Evolutionary conservation across 2,113 vertebrate genomes (phyloP).

Genomic region (Indicator maculatus): DNA sequence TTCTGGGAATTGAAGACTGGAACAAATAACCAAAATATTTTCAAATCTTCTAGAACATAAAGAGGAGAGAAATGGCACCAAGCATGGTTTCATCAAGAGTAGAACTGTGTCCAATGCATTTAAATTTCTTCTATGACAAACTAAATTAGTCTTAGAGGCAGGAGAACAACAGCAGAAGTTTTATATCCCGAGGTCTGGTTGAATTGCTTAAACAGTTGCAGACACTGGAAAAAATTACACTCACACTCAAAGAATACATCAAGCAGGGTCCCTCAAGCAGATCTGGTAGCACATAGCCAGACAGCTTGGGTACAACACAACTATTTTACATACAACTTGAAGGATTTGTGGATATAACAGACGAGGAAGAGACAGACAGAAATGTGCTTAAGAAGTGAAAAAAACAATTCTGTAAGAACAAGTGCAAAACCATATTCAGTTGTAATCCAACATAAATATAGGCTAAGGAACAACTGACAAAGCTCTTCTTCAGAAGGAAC

Average conservation of each 20-base stretch:
- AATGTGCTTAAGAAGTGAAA: neutral
- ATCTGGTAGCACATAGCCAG: neutral
- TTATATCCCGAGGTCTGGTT: neutral
- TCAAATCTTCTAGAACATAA: neutral
- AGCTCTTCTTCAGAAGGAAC: neutral
- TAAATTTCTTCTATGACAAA: neutral
- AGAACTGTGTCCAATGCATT: slow-evolving; percentile 23
- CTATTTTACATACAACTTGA: neutral
- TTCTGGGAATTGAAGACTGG: neutral
- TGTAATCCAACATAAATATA: neutral
- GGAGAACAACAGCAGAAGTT: neutral
- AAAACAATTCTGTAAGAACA: neutral
- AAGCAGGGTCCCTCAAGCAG: neutral
- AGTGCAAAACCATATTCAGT: neutral
- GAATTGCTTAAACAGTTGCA: neutral
- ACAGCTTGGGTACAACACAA: neutral
- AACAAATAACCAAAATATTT: slow-evolving; percentile 34
- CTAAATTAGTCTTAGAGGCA: neutral
- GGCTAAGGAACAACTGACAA: neutral
- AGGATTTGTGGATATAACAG: neutral
- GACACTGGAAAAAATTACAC: neutral
- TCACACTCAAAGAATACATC: neutral
- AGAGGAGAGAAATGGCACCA: neutral
- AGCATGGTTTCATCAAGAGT: neutral
- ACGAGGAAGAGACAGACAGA: neutral